phyloP scores from a whole-genome alignment of 1,140 invertebrate genomes.

The Nasonia longicornis region DNA sequence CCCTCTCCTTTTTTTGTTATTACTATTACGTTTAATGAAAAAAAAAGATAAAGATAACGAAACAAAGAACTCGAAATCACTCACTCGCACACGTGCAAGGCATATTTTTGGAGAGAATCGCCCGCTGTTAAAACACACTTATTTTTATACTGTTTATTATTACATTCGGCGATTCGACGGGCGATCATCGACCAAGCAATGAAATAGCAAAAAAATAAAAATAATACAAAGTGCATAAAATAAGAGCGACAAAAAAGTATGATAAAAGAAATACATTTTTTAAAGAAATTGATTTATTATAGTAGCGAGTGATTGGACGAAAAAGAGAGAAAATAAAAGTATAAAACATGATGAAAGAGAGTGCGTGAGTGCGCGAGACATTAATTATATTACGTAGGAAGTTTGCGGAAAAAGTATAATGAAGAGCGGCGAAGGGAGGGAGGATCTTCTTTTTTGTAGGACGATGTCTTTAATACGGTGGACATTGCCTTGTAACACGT shows the following conservation, averaged over 20 bases:
- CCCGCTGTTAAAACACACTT: slow-evolving; percentile 26
- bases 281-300: slow-evolving; percentile 27
- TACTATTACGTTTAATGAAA: slow-evolving; percentile 19
- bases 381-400: slow-evolving; percentile 34
- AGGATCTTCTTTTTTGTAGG: slow-evolving; percentile 43
- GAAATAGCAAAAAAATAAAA: slow-evolving; percentile 13
- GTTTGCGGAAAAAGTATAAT: slow-evolving; percentile 39
- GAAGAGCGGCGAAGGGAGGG: slow-evolving; percentile 47
- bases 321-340: slow-evolving; percentile 32
- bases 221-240: slow-evolving; percentile 27
- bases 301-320: slow-evolving; percentile 30
- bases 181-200: slow-evolving; percentile 5
- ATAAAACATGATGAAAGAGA: slow-evolving; percentile 33
- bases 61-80: slow-evolving; percentile 29
- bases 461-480: slow-evolving; percentile 48
- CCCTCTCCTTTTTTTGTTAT: slow-evolving; percentile 11
- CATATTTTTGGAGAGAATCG: not conserved
- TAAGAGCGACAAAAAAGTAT: slow-evolving; percentile 13
- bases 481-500: slow-evolving; percentile 56
- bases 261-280: slow-evolving; percentile 23
- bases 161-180: slow-evolving; percentile 25
- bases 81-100: not conserved
- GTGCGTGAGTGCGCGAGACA: slow-evolving; percentile 38
- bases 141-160: slow-evolving; percentile 43
- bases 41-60: slow-evolving; percentile 20